phyloP scores from a whole-genome alignment of 2,113 vertebrate species.

The Psilopogon haemacephalus region DNA sequence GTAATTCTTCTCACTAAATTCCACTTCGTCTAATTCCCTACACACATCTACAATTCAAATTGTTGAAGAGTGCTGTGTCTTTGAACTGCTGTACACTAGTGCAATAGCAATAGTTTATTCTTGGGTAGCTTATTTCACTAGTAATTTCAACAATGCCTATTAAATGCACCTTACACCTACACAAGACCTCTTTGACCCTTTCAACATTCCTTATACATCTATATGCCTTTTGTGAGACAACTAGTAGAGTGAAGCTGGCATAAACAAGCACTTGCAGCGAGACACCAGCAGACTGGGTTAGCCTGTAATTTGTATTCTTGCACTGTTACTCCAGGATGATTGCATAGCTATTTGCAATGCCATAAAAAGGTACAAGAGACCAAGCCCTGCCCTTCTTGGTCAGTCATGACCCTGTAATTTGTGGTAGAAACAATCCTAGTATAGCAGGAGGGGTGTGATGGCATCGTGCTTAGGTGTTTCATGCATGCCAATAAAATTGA shows the following conservation, averaged over 20 bases:
- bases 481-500: neutral
- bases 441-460: slow-evolving; percentile 45
- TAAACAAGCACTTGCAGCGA: neutral
- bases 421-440: slow-evolving; percentile 22
- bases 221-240: neutral
- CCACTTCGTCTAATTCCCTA: neutral
- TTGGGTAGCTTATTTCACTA: neutral
- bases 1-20: neutral
- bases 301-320: slow-evolving; percentile 62
- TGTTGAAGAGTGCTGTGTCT: neutral
- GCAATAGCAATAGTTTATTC: neutral
- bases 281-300: slow-evolving; percentile 6
- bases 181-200: neutral
- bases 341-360: slow-evolving; percentile 69
- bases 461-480: slow-evolving; percentile 50
- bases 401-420: slow-evolving; percentile 45
- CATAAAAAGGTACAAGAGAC: slow-evolving; percentile 69
- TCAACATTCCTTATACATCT: neutral
- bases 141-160: neutral
- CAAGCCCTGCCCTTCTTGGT: slow-evolving; percentile 65
- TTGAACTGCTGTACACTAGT: neutral
- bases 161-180: neutral
- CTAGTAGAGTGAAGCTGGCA: neutral
- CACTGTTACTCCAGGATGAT: slow-evolving; percentile 50
- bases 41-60: neutral